A percentile compares a stretch with the other conserved stretches of the same genome.
phyloP scores from a whole-genome alignment of 2,113 vertebrate genomes.

The Tyrannus savana region DNA sequence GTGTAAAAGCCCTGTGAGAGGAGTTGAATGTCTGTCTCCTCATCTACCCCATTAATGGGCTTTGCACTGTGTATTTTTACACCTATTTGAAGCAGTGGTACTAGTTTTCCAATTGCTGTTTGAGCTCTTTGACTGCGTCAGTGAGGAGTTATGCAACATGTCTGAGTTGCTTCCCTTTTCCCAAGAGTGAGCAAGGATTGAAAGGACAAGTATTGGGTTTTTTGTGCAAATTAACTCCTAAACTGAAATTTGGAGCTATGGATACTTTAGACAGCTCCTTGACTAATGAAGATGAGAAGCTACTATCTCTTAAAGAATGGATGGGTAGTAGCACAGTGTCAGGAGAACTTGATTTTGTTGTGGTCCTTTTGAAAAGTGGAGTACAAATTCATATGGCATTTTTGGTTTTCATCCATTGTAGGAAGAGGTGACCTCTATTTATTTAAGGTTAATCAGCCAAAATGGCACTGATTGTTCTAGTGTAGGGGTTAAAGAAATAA shows the following conservation, averaged over 20 bases:
- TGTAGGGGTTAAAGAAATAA: background rate
- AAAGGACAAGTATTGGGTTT: background rate
- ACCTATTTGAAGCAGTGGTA: constrained; percentile 17
- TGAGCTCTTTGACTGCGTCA: background rate
- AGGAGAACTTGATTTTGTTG: background rate
- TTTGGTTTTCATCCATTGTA: background rate
- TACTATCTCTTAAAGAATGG: background rate
- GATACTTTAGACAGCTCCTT: background rate
- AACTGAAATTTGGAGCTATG: background rate
- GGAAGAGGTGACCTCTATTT: background rate
- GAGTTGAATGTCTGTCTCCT: constrained; percentile 22
- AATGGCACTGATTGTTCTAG: background rate
- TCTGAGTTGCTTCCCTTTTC: constrained; percentile 28
- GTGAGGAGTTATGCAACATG: constrained; percentile 6
- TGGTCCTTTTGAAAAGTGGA: background rate
- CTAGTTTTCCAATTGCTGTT: constrained; percentile 14
- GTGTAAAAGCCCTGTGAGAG: background rate
- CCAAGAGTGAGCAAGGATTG: background rate
- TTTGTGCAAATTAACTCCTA: background rate
- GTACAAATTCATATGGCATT: background rate
- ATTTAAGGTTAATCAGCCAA: background rate
- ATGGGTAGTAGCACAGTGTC: background rate
- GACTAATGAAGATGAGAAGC: background rate
- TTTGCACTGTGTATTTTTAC: constrained; percentile 21
- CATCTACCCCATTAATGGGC: background rate